Evolutionary conservation across 2,797 vertebrate genomes (phyloP), one percentile per base, ranked within the genome.

Genomic region (Mus spretus): DNA sequence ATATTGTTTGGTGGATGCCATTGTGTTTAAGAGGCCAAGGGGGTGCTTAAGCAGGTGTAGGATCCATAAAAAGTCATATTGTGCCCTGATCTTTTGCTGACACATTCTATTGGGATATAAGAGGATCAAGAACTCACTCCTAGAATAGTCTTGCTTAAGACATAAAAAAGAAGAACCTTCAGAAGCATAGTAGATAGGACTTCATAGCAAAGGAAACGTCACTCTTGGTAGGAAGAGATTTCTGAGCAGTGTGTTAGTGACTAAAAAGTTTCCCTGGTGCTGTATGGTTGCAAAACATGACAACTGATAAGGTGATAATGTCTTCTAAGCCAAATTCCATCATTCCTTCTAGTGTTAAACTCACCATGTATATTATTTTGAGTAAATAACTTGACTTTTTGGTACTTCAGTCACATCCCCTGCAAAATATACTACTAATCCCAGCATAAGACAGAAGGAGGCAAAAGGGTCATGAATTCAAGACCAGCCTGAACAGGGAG

Each of bases 101-200:
- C 26, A 31, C 50, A 89, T 20, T n/a, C 44, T 75, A n/a, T n/a
- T 37, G 17, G 79, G 40, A 67, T 75, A 22, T 37, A 13, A 28
- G 31, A 31, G 19, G 65, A 11, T 44, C 61, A 82, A 89, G 79
- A 93, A 84, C 10, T 83, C 3, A 84, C 10, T 83, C 3, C 22
- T 57, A 75, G 20, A 85, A 59, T 8, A 84, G 28, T 34, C 11
- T 81, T 89, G 24, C 61, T 96, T 31, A 57, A 78, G 28, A 14
- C n/a, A 78, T 22, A 63, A 85, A 77, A 89, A 83, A 24, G 57
- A 50, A 34, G 31, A 77, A 28, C 59, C 63, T 72, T 86, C 67
- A 87, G 84, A 79, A 96, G 86, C 89, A 17, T 19, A 80, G 34
- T 59, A n/a, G 65, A 20, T 77, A 59, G 70, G 83, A 85, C 57